Percentiles rank a stretch among this genome's conserved stretches.
phyloP scores from a whole-genome alignment of 2,113 vertebrate genomes.

The Xiphophorus maculatus region DNA sequence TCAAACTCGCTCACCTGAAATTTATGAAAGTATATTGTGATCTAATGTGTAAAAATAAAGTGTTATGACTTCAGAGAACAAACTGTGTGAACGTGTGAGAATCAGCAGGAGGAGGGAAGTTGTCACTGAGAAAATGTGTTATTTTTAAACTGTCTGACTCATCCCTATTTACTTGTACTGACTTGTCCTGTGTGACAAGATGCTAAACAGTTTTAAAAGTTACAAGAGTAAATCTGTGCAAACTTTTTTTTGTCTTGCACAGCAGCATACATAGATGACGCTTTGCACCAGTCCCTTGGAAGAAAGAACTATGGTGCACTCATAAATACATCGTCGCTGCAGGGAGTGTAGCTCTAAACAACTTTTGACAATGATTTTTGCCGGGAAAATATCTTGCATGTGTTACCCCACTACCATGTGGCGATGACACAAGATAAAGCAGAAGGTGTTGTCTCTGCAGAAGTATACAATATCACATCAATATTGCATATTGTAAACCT shows the following conservation, averaged over 20 bases:
- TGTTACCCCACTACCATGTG: slow-evolving; percentile 11
- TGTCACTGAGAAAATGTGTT: slow-evolving; percentile 47
- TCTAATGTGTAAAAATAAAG: slow-evolving; percentile 39
- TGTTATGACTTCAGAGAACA: slow-evolving; percentile 37
- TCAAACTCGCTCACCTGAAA: background rate
- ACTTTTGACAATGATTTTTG: slow-evolving; percentile 34
- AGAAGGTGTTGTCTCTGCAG: slow-evolving; percentile 18
- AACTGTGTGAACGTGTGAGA: slow-evolving; percentile 50
- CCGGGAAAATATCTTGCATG: slow-evolving; percentile 24
- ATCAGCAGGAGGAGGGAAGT: slow-evolving; percentile 47
- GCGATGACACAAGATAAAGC: slow-evolving; percentile 21
- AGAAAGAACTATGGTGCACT: slow-evolving; percentile 48
- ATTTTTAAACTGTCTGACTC: slow-evolving; percentile 66
- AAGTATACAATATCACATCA: slow-evolving; percentile 32
- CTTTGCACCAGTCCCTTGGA: slow-evolving; percentile 13
- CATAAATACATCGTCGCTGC: slow-evolving; percentile 35
- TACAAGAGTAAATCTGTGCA: slow-evolving; percentile 1
- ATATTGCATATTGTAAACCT: slow-evolving; percentile 28
- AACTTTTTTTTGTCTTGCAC: slow-evolving; percentile 27
- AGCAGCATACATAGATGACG: slow-evolving; percentile 5
- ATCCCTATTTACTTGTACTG: slow-evolving; percentile 44
- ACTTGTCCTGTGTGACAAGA: slow-evolving; percentile 36
- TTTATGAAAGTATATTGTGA: slow-evolving; percentile 4
- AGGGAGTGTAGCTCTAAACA: slow-evolving; percentile 19
- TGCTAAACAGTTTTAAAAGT: slow-evolving; percentile 34